These are phyloP conservation scores for Ceramica pisi DNA, from an alignment of 2,888 invertebrate genomes.

Conservation along the genomic window DNA sequence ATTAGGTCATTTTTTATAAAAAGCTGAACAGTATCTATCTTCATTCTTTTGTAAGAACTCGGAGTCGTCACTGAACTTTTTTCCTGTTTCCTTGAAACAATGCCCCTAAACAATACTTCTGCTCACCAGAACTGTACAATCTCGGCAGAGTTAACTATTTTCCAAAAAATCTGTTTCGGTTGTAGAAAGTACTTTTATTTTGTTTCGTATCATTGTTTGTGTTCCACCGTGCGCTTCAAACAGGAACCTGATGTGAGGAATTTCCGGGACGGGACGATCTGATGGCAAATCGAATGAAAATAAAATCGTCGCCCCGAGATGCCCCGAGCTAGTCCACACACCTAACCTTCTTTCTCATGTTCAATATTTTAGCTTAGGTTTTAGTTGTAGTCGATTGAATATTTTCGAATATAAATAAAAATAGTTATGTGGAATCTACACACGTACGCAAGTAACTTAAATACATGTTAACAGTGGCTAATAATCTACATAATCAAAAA, in stretches of 20 bases:
- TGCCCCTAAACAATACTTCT: neutral
- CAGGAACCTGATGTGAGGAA: constrained; percentile 21
- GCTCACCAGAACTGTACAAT: neutral
- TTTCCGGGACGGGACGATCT: constrained; percentile 34
- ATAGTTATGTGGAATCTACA: no score
- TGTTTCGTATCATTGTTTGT: constrained; percentile 27
- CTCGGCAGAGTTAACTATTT: neutral
- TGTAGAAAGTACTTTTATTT: constrained; percentile 25
- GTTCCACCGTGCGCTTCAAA: constrained; percentile 20
- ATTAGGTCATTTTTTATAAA: no score
- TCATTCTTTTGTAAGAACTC: neutral
- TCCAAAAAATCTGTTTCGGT: constrained; percentile 22
- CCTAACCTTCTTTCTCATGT: neutral
- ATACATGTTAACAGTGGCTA: no score
- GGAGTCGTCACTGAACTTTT: neutral
- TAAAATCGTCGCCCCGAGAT: constrained; percentile 30
- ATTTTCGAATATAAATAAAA: no score
- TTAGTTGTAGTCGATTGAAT: neutral
- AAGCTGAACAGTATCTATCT: no score
- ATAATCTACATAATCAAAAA: no score
- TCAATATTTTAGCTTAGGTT: constrained; percentile 8
- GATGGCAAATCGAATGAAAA: constrained; percentile 46
- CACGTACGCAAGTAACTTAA: no score
- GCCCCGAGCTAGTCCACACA: constrained; percentile 1
- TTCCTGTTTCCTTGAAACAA: neutral